Conservation (phyloP, 53 echinoderm and acorn worm species). For the Apostichopus leukothele region DNA sequence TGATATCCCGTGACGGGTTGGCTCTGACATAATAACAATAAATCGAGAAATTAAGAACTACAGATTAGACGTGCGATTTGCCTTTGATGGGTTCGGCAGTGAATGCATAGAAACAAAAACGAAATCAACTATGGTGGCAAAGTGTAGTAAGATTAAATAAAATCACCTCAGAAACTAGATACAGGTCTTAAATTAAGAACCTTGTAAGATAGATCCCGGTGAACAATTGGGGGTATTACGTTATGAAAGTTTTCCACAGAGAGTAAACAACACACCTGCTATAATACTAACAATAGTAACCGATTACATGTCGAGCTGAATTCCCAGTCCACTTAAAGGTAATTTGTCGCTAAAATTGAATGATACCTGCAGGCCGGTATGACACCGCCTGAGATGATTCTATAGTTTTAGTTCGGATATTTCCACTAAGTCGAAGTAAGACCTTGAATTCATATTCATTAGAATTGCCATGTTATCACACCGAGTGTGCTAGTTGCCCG, state of each 20-base stretch:
- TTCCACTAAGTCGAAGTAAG: too few relatives aligned
- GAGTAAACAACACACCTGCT: constrained; percentile 28
- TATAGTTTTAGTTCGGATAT: too few relatives aligned
- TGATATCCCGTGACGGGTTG: constrained; percentile 17
- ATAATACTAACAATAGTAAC: constrained; percentile 20
- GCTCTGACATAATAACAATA: not conserved
- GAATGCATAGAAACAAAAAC: not conserved
- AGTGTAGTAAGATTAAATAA: constrained; percentile 33
- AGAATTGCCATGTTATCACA: too few relatives aligned
- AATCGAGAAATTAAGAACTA: constrained; percentile 16
- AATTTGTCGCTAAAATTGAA: constrained; percentile 29
- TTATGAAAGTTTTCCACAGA: constrained; percentile 5
- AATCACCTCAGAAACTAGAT: constrained; percentile 38
- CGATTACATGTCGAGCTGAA: constrained; percentile 32
- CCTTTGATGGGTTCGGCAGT: constrained; percentile 20
- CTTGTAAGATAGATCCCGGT: not conserved
- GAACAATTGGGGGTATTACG: constrained; percentile 25
- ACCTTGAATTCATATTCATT: too few relatives aligned
- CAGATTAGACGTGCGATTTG: constrained; percentile 13
- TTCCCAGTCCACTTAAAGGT: constrained; percentile 32
- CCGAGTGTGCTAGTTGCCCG: too few relatives aligned
- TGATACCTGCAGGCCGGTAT: constrained; percentile 25
- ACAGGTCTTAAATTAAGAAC: not conserved
- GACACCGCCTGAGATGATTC: not conserved
- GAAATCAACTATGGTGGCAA: constrained; percentile 38